A percentile compares a stretch with the other conserved stretches of the same genome.
phyloP scores from a whole-genome alignment of 2,888 invertebrate species.

The Tineola bisselliella region DNA sequence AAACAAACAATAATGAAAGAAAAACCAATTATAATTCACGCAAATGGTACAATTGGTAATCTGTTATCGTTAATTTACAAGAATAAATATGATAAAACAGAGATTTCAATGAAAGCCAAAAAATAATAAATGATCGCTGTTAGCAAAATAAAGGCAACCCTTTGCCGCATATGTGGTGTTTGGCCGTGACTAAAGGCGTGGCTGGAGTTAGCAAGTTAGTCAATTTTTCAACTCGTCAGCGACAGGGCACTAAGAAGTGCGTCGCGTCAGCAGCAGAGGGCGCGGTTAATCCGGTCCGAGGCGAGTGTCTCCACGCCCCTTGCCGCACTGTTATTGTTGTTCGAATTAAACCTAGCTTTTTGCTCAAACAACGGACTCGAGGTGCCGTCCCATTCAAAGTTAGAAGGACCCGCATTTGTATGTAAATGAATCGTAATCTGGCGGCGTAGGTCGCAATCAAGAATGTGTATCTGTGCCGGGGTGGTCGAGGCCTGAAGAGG shows the following conservation, averaged over 20 bases:
- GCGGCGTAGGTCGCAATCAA: slow-evolving; percentile 43
- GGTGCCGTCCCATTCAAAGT: slow-evolving; percentile 50
- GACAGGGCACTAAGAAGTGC: slow-evolving; percentile 4
- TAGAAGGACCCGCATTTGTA: slow-evolving; percentile 52
- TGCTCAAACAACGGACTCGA: slow-evolving; percentile 50
- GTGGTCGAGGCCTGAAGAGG: slow-evolving; percentile 17
- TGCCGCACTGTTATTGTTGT: slow-evolving; percentile 46
- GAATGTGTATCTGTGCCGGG: slow-evolving; percentile 32
- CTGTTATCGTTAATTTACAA: neutral
- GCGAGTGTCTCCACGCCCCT: slow-evolving; percentile 21
- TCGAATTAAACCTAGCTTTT: slow-evolving; percentile 55
- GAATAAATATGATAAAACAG: neutral
- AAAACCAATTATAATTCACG: neutral
- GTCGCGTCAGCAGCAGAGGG: neutral
- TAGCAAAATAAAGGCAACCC: neutral
- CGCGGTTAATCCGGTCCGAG: slow-evolving; percentile 39
- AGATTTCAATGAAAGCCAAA: neutral
- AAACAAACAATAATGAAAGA: too few species aligned
- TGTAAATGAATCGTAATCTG: slow-evolving; percentile 61
- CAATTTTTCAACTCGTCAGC: slow-evolving; percentile 15
- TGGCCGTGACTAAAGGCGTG: slow-evolving; percentile 32
- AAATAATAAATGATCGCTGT: neutral
- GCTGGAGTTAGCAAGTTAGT: slow-evolving; percentile 15
- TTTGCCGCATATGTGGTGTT: neutral
- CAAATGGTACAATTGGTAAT: neutral